phyloP scores from a whole-genome alignment of 2,797 vertebrate species.

The Spinus pinus region DNA sequence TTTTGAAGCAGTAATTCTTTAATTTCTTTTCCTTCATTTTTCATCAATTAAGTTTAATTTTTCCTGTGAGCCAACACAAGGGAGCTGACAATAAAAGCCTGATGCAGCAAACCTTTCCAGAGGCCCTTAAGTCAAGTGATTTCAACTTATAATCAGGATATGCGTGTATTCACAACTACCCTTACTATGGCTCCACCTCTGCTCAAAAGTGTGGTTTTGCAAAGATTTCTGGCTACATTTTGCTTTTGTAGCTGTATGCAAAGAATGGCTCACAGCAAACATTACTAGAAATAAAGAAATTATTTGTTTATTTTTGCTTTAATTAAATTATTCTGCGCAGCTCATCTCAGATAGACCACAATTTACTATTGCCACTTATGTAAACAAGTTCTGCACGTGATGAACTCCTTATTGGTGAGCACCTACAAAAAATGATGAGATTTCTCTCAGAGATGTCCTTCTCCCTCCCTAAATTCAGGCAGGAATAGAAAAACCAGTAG shows the following conservation, averaged over 20 bases:
- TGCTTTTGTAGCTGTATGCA: background rate
- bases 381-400: background rate
- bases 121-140: background rate
- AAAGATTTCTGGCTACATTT: background rate
- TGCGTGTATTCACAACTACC: background rate
- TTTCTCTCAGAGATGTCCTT: background rate
- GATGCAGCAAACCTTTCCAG: slow-evolving; percentile 1
- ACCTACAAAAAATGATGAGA: background rate
- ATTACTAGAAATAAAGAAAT: background rate
- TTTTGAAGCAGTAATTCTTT: background rate
- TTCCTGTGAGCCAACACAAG: slow-evolving; percentile 1
- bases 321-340: background rate
- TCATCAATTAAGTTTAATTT: slow-evolving; percentile 33
- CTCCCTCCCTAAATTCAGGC: background rate
- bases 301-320: slow-evolving; percentile 1
- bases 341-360: background rate
- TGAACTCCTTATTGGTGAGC: background rate
- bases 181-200: background rate
- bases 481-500: background rate
- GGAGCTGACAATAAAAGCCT: background rate
- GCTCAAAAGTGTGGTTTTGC: background rate
- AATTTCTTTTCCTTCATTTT: slow-evolving; percentile 12
- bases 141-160: background rate
- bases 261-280: background rate
- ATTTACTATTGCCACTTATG: background rate